Base-by-base conservation (phyloP, 2,113 vertebrate species). In the Gnathonemus echidnorhynchus region DNA sequence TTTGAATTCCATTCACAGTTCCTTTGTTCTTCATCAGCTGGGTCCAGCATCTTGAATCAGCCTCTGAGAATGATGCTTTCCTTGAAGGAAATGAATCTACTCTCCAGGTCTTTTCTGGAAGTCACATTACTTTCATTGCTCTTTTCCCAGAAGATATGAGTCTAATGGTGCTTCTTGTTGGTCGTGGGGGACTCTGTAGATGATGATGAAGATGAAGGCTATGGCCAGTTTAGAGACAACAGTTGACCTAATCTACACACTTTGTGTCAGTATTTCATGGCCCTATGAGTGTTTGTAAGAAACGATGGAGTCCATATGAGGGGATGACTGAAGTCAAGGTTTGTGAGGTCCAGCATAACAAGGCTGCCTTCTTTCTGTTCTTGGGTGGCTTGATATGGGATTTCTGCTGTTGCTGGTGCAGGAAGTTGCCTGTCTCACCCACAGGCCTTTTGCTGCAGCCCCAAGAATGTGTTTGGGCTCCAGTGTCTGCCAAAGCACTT, bases 331-430 rank as follows among this genome's bases (percentile, higher is more conserved):
- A 70, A 70, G 9, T 35, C 70, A 77, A 13, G n/a, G 31, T 77
- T 35, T 77, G 70, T 17, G 31, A 77, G 31, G 74, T 77, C 35
- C 35, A 42, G 0, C 35, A 9, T 39, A 48, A 48, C 42, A 85
- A 48, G 9, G 9, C 42, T 85, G 89, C 89, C 87, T 88, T 53
- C 80, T 80, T 70, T 49, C 86, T 52, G 80, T 83, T 24, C 31
- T 90, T 89, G 88, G 89, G 89, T 19, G 85, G 58, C 88, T 49
- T 91, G 66, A n/a, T 27, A 88, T 88, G 39, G 62, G 88, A 88
- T 53, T 17, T 50, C 27, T 48, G 35, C 50, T 52, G 53, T 90
- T 50, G 11, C 42, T 53, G 74, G 21, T 17, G 42, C 7, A 89
- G 86, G 89, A 89, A 84, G 66, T 70, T 17, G 31, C 31, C 87